Evolutionary conservation across 2,888 invertebrate species (phyloP), one percentile per base, ranked within the genome.

Genomic region (Nemotelus nigrinus): DNA sequence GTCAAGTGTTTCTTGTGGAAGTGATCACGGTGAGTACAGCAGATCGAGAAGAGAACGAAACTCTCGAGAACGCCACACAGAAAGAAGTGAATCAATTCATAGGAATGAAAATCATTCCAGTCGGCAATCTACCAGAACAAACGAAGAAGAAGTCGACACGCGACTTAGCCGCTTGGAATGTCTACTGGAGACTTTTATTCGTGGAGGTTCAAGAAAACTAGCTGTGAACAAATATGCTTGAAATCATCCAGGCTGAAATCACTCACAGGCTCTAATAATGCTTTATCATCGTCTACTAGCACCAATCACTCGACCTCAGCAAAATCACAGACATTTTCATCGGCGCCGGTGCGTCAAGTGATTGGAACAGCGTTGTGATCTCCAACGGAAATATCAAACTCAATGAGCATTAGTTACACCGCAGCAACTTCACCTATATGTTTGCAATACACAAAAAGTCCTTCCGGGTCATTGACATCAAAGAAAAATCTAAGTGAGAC

Each of bases 381-480:
- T 75, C 85, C 86, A 3, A 85, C 86, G 2, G 86, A 86, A 47
- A 84, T 84, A 57, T 85, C 85, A 79, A 85, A 85, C 81, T 85
- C 86, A 63, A 84, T 86, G 55, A 85, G 84, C 63, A 83, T 82
- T 53, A 80, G 82, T 6, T 85, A 86, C 78, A 81, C 84, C 2
- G 81, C 83, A 7, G 78, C 84, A 10, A 83, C 84, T 44, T 86
- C 86, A 8, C 86, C 86, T 2, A 85, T 86, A 65, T 85, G 86
- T 76, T 78, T 86, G 72, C 84, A 85, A 80, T 86, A 82, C 85
- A 85, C 88, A 83, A 88, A 89, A 84, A 89, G 89, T 86, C 89
- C 89, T 76, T 88, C 88, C 79, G 89, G 89, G 78, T 89, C 89
- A 68, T 87, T 88, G 79, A 89, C 89, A 85, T 88, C 89, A 76